Base-by-base conservation (phyloP, 2,888 invertebrate species). In the Lithophane semibrunnea region DNA sequence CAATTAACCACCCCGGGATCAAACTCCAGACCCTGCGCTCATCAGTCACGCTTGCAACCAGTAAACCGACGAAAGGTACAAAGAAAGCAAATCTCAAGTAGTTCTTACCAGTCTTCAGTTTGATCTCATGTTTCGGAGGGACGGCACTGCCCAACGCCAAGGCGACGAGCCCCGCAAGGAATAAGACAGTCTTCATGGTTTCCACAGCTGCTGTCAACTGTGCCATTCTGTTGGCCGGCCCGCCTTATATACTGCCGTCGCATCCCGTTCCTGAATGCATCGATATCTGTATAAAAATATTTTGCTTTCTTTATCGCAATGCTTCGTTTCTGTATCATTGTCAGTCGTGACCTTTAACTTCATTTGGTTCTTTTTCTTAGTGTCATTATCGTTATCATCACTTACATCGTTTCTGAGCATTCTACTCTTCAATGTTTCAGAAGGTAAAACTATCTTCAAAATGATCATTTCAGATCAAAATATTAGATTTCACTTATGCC, bases 121-220 rank as follows among this genome's bases (percentile, higher is more conserved):
- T 91, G 73, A 90, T 85, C 47, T 90, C 84, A 75, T 86, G 65
- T 65, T 85, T 84, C 77, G 83, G 83, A 29, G 92, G 92, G 71
- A 92, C 88, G 83, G 89, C 88, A 58, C 91, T 91, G 87, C 94
- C 95, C 75, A 93, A 86, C 79, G 93, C 94, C 86, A 97, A 87
- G 86, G 94, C 95, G 84, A 95, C 91, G 49, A 96, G 90, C 86
- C 93, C 93, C 71, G 95, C 93, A 75, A 97, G 89, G 78, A 96
- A 90, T 83, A 96, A 81, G 92, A 96, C 94, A 93, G 96, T 95
- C 95, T 95, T 97, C 97, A 96, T 96, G 87, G 89, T 95, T 86
- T 86, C 88, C 90, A 88, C 90, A 85, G 84, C 87, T 88, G 90
- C 90, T 91, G 91, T 84, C 90, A 94, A 95, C 95, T 95, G 95